Evolutionary conservation across 2,888 invertebrate species (phyloP), one percentile per base, ranked within the genome.

Genomic region (Chydorus sphaericus): DNA sequence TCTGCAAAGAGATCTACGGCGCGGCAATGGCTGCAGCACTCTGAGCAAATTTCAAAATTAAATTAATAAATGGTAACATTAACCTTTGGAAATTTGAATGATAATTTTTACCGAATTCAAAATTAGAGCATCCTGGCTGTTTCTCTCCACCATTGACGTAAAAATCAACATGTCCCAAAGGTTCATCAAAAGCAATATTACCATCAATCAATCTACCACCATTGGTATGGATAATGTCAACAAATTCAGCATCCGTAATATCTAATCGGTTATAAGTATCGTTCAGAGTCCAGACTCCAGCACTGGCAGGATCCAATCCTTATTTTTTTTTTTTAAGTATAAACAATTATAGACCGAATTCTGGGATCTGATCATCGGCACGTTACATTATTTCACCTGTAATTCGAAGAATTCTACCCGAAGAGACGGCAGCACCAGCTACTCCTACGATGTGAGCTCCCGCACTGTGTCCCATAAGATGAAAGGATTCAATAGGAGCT

Each of bases 131-230:
- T 16, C 55, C 55, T 7, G 83, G 83, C 65, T 84, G 83, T 53
- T 81, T 71, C 0, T 77, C 76, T 1, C 85, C 85, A 14, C 77
- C 77, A 65, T 85, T 85, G 0, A 85, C 84, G 69, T 81, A 85
- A 65, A 83, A 85, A 67, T 85, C 85, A 0, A 71, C 80, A 64
- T 83, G 77, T 0, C 85, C 85, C 18, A 81, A 72, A 4, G 82
- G 74, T 31, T 66, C 62, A n/a, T 65, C 63, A 60, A 79, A 77
- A 0, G 84, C 84, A 33, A 78, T 71, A 39, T 78, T 70, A 0
- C 83, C 84, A 1, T 77, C 78, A 62, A 80, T 81, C 16, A 64
- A 28, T 29, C 60, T 59, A 10, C 63, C 63, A 48, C 58, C 59
- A 26, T 61, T 57, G 1, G 82, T 82, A 64, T 86, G 85, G 54